A percentile compares a stretch with the other conserved stretches of the same genome.
Evolutionary conservation across 1,140 invertebrate genomes (phyloP).

Genomic region (Zaprionus taronus): DNA sequence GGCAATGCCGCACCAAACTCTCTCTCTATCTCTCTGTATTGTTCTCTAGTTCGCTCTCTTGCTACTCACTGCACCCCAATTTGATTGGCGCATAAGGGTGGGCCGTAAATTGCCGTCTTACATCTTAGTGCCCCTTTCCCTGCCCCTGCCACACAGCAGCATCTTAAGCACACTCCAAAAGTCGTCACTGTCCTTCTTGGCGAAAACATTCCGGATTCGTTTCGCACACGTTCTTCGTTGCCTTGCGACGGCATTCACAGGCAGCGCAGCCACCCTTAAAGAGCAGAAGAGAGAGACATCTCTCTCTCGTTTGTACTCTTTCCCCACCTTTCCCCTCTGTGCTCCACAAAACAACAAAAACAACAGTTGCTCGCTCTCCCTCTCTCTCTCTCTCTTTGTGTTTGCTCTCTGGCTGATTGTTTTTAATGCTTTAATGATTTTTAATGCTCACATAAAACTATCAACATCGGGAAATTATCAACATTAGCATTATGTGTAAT

Average conservation of each 20-base stretch:
- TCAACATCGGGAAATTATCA: constrained; percentile 25
- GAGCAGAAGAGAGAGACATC: background rate
- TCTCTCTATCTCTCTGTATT: constrained; percentile 6
- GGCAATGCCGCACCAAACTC: constrained; percentile 35
- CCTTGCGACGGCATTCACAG: constrained; percentile 35
- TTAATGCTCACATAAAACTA: constrained; percentile 44
- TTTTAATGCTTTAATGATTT: constrained; percentile 44
- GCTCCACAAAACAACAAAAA: constrained; percentile 4
- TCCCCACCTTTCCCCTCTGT: constrained; percentile 3
- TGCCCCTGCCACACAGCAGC: constrained; percentile 10
- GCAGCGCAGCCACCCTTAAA: constrained; percentile 31
- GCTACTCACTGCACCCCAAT: constrained; percentile 32
- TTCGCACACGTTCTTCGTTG: constrained; percentile 25
- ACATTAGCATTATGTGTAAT: constrained; percentile 21
- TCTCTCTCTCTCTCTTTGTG: background rate
- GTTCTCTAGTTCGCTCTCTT: background rate
- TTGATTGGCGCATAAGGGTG: constrained; percentile 51
- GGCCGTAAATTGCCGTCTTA: constrained; percentile 53
- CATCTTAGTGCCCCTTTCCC: background rate
- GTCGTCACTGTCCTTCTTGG: constrained; percentile 11
- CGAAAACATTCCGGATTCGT: constrained; percentile 43
- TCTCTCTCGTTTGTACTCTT: background rate
- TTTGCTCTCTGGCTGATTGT: constrained; percentile 14
- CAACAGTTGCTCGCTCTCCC: constrained; percentile 3
- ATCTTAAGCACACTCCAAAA: constrained; percentile 44